These are phyloP conservation scores for Mungos mungo DNA, from an alignment of 2,113 vertebrate genomes.

Conservation along the genomic window DNA sequence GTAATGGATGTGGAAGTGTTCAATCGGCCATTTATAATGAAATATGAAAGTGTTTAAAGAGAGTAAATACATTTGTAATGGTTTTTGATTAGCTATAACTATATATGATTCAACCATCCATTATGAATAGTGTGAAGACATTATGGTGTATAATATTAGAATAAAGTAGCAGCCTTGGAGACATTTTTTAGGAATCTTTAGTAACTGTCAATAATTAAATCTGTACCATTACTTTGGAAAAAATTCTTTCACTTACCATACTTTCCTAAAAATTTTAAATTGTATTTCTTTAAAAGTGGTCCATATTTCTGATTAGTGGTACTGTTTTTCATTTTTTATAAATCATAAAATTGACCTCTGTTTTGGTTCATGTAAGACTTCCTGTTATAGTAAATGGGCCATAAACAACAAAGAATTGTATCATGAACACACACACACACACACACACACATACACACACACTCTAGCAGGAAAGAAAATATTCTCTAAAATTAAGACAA, in stretches of 20 bases:
- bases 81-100: constrained; percentile 74
- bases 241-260: background rate
- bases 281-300: background rate
- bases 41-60: constrained; percentile 72
- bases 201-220: constrained; percentile 25
- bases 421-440: background rate
- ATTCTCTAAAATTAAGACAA: constrained; percentile 41
- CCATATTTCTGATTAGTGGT: background rate
- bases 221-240: background rate
- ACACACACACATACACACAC: background rate
- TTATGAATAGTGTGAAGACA: constrained; percentile 44
- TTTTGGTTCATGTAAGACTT: constrained; percentile 26
- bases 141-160: constrained; percentile 37
- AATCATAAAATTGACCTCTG: constrained; percentile 10
- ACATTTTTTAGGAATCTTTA: constrained; percentile 16
- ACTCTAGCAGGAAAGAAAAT: background rate
- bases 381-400: background rate
- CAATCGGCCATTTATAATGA: constrained; percentile 68
- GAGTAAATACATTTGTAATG: constrained; percentile 65
- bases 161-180: background rate
- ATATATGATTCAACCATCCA: constrained; percentile 34
- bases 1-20: constrained; percentile 65
- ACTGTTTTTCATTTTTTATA: background rate
- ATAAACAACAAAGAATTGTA: background rate
- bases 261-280: background rate